These are phyloP conservation scores for Ophiodon elongatus DNA, from an alignment of 2,113 vertebrate species.

Conservation along the genomic window DNA sequence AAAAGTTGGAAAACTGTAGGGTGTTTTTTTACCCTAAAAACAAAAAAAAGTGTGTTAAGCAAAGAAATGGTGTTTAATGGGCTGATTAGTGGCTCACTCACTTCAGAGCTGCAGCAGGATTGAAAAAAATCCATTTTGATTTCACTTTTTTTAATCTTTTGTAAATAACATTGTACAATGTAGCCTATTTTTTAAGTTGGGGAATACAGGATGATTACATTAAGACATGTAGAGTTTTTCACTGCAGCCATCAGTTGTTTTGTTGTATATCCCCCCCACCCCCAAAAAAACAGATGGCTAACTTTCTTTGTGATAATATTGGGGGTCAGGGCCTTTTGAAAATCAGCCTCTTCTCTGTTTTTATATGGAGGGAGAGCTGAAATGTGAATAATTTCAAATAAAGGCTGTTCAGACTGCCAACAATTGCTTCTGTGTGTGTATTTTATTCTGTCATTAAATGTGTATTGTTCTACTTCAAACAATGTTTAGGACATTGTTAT, in stretches of 20 bases:
- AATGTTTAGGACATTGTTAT: neutral
- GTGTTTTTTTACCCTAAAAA: slow-evolving; percentile 55
- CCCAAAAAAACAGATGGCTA: slow-evolving; percentile 7
- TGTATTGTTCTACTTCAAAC: neutral
- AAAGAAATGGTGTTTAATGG: slow-evolving; percentile 38
- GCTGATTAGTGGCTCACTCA: slow-evolving; percentile 60
- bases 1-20: slow-evolving; percentile 41
- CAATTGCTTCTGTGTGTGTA: neutral
- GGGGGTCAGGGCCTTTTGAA: slow-evolving; percentile 44
- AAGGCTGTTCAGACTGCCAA: slow-evolving; percentile 47
- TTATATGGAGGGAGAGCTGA: slow-evolving; percentile 50
- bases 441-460: neutral
- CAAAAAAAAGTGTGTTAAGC: slow-evolving; percentile 26
- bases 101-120: slow-evolving; percentile 56
- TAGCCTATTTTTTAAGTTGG: slow-evolving; percentile 74
- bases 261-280: slow-evolving; percentile 12
- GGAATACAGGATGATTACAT: slow-evolving; percentile 65
- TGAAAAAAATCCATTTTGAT: slow-evolving; percentile 64
- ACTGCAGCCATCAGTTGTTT: slow-evolving; percentile 59
- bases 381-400: slow-evolving; percentile 73
- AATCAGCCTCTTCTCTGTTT: slow-evolving; percentile 58
- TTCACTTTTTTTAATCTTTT: slow-evolving; percentile 76
- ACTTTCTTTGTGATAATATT: slow-evolving; percentile 44
- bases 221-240: slow-evolving; percentile 58
- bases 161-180: slow-evolving; percentile 70